Percentiles rank a stretch among this genome's conserved stretches.
phyloP scores from a whole-genome alignment of 2,888 invertebrate species.

The Hypselothyrea guttata region DNA sequence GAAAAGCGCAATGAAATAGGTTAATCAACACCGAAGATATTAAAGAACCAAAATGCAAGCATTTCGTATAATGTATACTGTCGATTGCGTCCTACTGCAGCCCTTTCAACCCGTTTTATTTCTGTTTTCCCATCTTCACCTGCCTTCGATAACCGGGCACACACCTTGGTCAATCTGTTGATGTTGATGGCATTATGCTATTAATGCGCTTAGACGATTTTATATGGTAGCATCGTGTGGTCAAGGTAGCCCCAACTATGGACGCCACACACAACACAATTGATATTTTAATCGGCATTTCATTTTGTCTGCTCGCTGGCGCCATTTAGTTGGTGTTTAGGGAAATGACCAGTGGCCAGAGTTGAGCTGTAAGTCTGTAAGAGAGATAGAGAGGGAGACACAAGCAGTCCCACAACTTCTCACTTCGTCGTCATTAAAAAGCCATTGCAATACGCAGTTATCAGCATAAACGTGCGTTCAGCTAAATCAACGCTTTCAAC shows the following conservation, averaged over 20 bases:
- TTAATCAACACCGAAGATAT: no score
- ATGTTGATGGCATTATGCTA: slow-evolving; percentile 69
- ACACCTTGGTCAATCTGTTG: slow-evolving; percentile 55
- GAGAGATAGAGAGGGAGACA: slow-evolving; percentile 2
- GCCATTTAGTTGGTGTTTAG: slow-evolving; percentile 58
- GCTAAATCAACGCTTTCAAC: slow-evolving; percentile 36
- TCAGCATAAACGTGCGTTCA: slow-evolving; percentile 49
- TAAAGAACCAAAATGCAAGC: no score
- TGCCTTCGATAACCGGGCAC: slow-evolving; percentile 14
- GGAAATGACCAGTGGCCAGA: slow-evolving; percentile 47
- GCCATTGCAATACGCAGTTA: slow-evolving; percentile 38
- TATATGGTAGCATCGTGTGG: slow-evolving; percentile 30
- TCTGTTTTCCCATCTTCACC: no score
- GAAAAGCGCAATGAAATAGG: no score
- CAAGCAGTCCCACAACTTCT: slow-evolving; percentile 8
- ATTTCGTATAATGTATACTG: no score
- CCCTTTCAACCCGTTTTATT: no score
- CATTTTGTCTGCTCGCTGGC: slow-evolving; percentile 63
- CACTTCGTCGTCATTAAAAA: no score
- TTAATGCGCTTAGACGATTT: slow-evolving; percentile 70
- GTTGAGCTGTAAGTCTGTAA: slow-evolving; percentile 12
- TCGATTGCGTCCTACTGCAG: no score
- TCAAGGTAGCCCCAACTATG: slow-evolving; percentile 17
- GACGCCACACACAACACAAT: slow-evolving; percentile 28
- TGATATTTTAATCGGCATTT: slow-evolving; percentile 73